Base-by-base conservation (phyloP, 2,888 invertebrate species). In the Polyommatus iphigenia region DNA sequence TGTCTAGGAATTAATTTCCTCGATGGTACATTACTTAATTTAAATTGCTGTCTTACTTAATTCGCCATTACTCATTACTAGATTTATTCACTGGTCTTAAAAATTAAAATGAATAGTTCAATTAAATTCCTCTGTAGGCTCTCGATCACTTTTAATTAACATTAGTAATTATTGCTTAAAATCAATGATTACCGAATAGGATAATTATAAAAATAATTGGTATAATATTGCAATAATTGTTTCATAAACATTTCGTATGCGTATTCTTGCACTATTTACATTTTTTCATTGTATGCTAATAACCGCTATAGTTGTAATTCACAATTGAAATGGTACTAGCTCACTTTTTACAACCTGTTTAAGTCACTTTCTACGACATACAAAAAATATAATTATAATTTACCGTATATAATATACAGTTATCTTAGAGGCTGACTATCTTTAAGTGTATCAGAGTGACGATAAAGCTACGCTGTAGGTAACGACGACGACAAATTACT, bases 361-460 rank as follows among this genome's bases (percentile, higher is more conserved):
- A 32, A 75, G 75, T 75, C 54, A 75, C 75, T 75, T 75, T 75
- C 75, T 75, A 54, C 75, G 75, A 54, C 75, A 75, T 18, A 75
- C 75, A 75, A 75, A 75, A 75, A 54, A 75, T 54, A 73, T 5
- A 75, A 75, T 75, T 75, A 75, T 75, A 75, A 75, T 75, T 54
- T 75, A 75, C 75, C 75, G 75, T 75, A 75, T 54, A 75, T 54
- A 29, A 29, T 75, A 75, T 75, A 75, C 75, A 50, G 75, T 50
- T 75, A 75, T 75, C 75, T 75, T 50, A 54, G 50, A 29, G n/a
- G 46, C 75, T 24, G 24, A 20, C 24, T 46, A 73, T 73, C 46
- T 41, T 20, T 41, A 41, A 20, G 73, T 73, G 41, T 73, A 41
- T 46, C 41, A 41, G 18, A 54, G 46, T 41, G 24, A 67, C 67